Percentiles rank a stretch among this genome's conserved stretches.
phyloP scores from a whole-genome alignment of 2,888 invertebrate species.

The Xestia rhomboidea region DNA sequence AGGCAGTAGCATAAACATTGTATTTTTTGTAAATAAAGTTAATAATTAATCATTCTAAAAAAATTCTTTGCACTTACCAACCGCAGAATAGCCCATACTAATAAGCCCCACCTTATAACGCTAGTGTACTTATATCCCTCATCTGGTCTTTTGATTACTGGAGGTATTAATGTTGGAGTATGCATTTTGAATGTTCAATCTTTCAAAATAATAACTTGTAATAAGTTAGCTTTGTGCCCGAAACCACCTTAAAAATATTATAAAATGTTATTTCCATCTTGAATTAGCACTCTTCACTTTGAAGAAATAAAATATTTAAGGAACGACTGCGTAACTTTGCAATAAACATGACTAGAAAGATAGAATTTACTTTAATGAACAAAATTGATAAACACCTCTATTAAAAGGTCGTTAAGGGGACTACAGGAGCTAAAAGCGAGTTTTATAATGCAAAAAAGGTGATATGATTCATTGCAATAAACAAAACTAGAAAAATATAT shows the following conservation, averaged over 20 bases:
- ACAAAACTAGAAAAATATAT: too few species aligned
- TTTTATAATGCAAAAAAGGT: too few species aligned
- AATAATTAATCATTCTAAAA: background rate
- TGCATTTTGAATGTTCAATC: constrained; percentile 4
- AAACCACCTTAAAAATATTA: background rate
- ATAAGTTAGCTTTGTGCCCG: background rate
- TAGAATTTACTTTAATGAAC: background rate
- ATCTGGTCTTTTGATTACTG: background rate
- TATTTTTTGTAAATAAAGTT: background rate
- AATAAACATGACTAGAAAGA: background rate
- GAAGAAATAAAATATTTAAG: background rate
- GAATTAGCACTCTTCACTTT: background rate
- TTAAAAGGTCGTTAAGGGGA: too few species aligned
- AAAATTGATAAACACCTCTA: background rate
- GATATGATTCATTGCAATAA: too few species aligned
- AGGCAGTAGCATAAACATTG: too few species aligned
- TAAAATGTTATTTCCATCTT: background rate
- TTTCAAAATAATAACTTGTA: background rate
- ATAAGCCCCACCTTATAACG: background rate
- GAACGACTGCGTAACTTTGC: background rate
- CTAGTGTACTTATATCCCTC: background rate
- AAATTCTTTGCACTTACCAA: constrained; percentile 20
- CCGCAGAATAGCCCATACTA: constrained; percentile 4
- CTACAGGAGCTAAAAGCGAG: too few species aligned
- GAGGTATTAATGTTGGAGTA: constrained; percentile 13